Evolutionary conservation across 2,888 invertebrate species (phyloP).

Genomic region (Ditula angustiorana): DNA sequence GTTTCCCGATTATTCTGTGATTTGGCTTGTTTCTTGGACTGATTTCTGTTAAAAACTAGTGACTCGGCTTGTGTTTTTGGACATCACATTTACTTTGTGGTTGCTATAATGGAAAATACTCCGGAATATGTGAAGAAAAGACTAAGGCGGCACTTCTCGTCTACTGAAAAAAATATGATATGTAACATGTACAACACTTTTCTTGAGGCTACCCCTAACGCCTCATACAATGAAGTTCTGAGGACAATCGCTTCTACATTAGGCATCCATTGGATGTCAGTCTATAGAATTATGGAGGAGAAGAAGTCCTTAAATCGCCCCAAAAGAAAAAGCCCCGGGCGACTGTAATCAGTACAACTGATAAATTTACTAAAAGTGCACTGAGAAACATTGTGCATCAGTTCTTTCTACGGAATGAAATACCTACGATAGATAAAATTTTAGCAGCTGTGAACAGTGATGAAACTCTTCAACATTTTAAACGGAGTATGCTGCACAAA

Average conservation of each 20-base stretch:
- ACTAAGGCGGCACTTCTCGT: background rate
- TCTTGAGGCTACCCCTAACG: background rate
- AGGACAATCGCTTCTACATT: constrained; percentile 2
- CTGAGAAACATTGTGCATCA: background rate
- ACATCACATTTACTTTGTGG: too few species aligned
- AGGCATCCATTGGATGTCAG: constrained; percentile 6
- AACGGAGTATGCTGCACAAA: too few species aligned
- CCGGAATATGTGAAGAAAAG: background rate
- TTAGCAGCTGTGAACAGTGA: background rate
- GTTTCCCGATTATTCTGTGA: background rate
- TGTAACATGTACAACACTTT: background rate
- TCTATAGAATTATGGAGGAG: background rate
- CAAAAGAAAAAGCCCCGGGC: background rate
- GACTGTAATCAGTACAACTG: constrained; percentile 8
- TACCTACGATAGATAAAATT: background rate
- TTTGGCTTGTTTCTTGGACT: too few species aligned
- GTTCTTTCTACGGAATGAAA: background rate
- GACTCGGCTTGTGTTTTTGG: too few species aligned
- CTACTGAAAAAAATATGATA: background rate
- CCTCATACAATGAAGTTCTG: background rate
- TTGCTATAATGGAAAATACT: background rate
- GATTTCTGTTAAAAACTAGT: too few species aligned
- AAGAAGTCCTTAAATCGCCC: constrained; percentile 7
- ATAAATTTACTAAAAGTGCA: constrained; percentile 9
- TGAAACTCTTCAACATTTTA: background rate